A percentile compares a stretch with the other conserved stretches of the same genome.
Conservation (phyloP, 2,888 invertebrate species). For the Parnassius glacialis region DNA sequence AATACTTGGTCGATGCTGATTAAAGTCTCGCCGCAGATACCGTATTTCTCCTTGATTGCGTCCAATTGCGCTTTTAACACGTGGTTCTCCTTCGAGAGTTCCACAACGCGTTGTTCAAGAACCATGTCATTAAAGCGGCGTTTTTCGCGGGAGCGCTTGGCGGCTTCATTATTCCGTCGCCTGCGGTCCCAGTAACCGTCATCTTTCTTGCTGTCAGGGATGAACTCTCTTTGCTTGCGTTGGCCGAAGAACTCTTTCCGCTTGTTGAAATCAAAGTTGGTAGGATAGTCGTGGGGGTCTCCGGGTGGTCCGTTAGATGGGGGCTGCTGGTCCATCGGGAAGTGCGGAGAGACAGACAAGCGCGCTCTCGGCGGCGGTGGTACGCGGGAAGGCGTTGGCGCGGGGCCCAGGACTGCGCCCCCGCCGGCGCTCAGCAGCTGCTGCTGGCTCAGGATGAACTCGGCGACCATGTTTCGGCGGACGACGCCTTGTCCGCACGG, state of each 20-base stretch:
- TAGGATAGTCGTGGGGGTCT: conserved; percentile 65
- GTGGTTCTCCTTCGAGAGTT: conserved; percentile 97
- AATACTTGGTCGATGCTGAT: conserved; percentile 94
- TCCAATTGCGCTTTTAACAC: conserved; percentile 95
- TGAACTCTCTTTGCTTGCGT: conserved; percentile 97
- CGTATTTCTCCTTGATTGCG: conserved; percentile 95
- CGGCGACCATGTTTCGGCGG: conserved; percentile 92
- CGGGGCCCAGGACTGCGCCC: conserved; percentile 62
- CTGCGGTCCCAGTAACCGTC: conserved; percentile 98
- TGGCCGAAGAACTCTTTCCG: conserved; percentile 93
- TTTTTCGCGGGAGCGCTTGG: conserved; percentile 97
- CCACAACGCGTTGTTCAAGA: conserved; percentile 95
- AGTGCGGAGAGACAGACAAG: conserved; percentile 69
- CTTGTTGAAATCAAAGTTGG: conserved; percentile 83
- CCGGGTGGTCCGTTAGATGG: conserved; percentile 50
- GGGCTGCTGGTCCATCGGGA: conserved; percentile 71
- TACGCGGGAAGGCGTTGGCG: conserved; percentile 58
- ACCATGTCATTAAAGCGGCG: conserved; percentile 98
- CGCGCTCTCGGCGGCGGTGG: conserved; percentile 62
- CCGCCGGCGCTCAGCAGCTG: conserved; percentile 65
- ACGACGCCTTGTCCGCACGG: conserved; percentile 72
- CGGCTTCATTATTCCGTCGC: conserved; percentile 97
- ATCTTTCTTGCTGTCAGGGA: conserved; percentile 97
- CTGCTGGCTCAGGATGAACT: conserved; percentile 89
- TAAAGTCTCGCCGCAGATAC: conserved; percentile 92